These are phyloP conservation scores for Caenorhabditis virilis DNA, from an alignment of 2,888 invertebrate genomes.

Conservation along the genomic window DNA sequence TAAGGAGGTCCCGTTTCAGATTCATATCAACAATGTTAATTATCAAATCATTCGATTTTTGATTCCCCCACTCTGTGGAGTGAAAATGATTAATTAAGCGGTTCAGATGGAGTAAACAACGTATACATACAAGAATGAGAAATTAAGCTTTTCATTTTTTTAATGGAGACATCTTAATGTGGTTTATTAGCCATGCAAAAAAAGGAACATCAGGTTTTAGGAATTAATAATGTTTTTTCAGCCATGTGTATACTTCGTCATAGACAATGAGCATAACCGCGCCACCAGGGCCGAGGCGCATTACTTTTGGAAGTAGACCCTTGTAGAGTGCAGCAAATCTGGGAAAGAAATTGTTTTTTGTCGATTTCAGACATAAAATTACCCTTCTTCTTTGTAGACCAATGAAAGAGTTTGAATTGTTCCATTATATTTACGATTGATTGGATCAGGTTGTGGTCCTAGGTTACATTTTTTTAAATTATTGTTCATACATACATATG, in stretches of 20 bases:
- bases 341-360: slow-evolving; percentile 74
- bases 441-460: slow-evolving; percentile 66
- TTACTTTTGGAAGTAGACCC: slow-evolving; percentile 86
- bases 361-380: background rate
- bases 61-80: too few relatives aligned
- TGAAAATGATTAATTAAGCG: too few relatives aligned
- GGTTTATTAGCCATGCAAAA: too few relatives aligned
- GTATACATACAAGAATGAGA: too few relatives aligned
- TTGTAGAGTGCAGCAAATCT: slow-evolving; percentile 87
- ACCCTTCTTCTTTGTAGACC: slow-evolving; percentile 85
- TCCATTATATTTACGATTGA: slow-evolving; percentile 77
- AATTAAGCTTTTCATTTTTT: too few relatives aligned
- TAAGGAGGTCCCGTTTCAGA: too few relatives aligned
- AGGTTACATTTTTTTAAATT: background rate
- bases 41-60: too few relatives aligned
- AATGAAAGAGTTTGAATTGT: slow-evolving; percentile 78
- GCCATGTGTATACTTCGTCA: slow-evolving; percentile 78
- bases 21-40: too few relatives aligned
- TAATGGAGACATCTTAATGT: too few relatives aligned
- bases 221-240: too few relatives aligned
- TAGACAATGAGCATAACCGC: slow-evolving; percentile 92
- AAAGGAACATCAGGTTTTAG: too few relatives aligned
- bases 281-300: slow-evolving; percentile 86
- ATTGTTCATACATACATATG: background rate
- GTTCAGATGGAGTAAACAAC: too few relatives aligned